phyloP scores from a whole-genome alignment of 2,113 vertebrate species.

The Hassar affinis region DNA sequence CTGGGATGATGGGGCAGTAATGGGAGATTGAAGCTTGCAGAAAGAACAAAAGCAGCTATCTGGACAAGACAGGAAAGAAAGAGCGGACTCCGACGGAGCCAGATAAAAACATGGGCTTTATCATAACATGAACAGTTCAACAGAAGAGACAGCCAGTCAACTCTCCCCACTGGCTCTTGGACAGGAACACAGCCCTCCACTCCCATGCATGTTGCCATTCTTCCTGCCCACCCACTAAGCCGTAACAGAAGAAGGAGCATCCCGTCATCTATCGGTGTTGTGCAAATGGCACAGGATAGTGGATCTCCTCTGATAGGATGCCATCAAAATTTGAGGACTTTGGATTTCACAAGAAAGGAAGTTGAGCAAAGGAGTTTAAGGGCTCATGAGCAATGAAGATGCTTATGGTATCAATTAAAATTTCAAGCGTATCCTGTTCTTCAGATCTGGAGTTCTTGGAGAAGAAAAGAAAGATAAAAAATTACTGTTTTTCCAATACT shows the following conservation, averaged over 20 bases:
- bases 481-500: not conserved
- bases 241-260: slow-evolving; percentile 31
- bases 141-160: slow-evolving; percentile 63
- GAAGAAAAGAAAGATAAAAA: slow-evolving; percentile 6
- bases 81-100: slow-evolving; percentile 47
- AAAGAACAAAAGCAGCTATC: slow-evolving; percentile 62
- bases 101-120: slow-evolving; percentile 68
- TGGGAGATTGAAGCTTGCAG: slow-evolving; percentile 24
- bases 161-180: slow-evolving; percentile 45
- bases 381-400: slow-evolving; percentile 7
- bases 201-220: slow-evolving; percentile 19
- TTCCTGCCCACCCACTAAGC: slow-evolving; percentile 37
- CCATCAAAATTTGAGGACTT: slow-evolving; percentile 1
- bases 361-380: slow-evolving; percentile 20
- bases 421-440: slow-evolving; percentile 24
- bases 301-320: slow-evolving; percentile 25
- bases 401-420: slow-evolving; percentile 35
- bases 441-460: slow-evolving; percentile 12
- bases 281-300: slow-evolving; percentile 4
- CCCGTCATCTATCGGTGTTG: slow-evolving; percentile 29
- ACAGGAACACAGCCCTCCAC: slow-evolving; percentile 23
- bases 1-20: slow-evolving; percentile 23
- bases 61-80: slow-evolving; percentile 61
- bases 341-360: slow-evolving; percentile 35
- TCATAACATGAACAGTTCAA: slow-evolving; percentile 62